Conservation (phyloP, 64 coral and sea anemone genomes). For the Cladopsammia gracilis region DNA sequence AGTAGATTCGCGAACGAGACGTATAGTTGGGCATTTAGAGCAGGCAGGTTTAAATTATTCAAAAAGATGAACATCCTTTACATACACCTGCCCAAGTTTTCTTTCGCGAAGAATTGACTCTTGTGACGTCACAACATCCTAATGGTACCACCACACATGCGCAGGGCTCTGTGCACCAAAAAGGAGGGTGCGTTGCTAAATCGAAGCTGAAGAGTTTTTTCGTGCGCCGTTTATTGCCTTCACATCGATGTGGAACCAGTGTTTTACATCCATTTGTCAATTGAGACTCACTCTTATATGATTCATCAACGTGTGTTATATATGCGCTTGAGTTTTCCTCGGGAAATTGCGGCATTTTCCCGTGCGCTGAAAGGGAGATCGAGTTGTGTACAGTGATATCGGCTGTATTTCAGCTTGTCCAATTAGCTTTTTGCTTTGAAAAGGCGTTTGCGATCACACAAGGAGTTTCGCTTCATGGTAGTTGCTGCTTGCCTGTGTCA, state of each 20-base stretch:
- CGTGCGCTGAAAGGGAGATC: neutral
- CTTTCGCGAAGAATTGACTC: constrained; percentile 26
- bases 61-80: neutral
- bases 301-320: neutral
- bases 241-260: constrained; percentile 20
- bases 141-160: neutral
- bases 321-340: neutral
- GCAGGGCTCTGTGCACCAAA: neutral
- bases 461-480: constrained; percentile 4
- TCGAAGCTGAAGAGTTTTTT: neutral
- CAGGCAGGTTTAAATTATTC: neutral
- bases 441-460: neutral
- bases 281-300: neutral
- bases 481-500: neutral
- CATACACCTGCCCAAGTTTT: constrained; percentile 3
- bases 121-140: constrained; percentile 35
- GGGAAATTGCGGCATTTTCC: neutral
- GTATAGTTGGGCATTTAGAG: neutral
- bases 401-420: neutral
- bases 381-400: neutral
- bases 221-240: neutral
- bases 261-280: neutral
- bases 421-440: neutral
- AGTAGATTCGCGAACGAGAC: neutral
- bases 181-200: constrained; percentile 38